These are phyloP conservation scores for Ethmia dodecea DNA, from an alignment of 2,888 invertebrate genomes.

Conservation along the genomic window DNA sequence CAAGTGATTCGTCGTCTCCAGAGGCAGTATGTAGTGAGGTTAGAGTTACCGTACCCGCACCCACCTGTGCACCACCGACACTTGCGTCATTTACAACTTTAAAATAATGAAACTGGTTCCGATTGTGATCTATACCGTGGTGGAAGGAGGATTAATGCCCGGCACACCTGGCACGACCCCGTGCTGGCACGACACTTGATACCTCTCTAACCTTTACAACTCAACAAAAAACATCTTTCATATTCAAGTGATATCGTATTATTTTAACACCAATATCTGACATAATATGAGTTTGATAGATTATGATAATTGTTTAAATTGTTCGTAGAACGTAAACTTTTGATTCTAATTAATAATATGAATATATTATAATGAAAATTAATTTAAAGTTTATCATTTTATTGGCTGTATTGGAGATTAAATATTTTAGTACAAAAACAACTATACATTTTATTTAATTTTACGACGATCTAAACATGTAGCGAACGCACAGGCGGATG, in stretches of 20 bases:
- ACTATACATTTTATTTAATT: too few relatives aligned
- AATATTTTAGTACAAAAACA: too few relatives aligned
- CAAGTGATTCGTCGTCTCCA: too few relatives aligned
- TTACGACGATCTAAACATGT: too few relatives aligned
- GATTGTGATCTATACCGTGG: conserved; percentile 70
- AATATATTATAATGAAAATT: too few relatives aligned
- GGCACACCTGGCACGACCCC: conserved; percentile 56
- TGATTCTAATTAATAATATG: too few relatives aligned
- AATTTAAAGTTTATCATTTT: too few relatives aligned
- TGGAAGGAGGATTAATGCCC: conserved; percentile 66
- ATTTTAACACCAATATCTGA: conserved; percentile 16
- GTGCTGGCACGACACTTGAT: conserved; percentile 6
- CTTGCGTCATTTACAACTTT: conserved; percentile 76
- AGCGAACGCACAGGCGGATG: too few relatives aligned
- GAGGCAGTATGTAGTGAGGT: conserved; percentile 35
- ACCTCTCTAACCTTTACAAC: conserved; percentile 3
- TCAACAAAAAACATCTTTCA: conserved; percentile 34
- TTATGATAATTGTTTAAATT: too few relatives aligned
- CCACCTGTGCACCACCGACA: conserved; percentile 64
- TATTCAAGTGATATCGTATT: conserved; percentile 34
- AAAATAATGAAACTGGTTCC: conserved; percentile 75
- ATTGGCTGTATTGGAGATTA: too few relatives aligned
- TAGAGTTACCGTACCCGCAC: conserved; percentile 53
- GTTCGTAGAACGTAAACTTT: too few relatives aligned
- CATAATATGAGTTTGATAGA: too few relatives aligned